Conservation (phyloP, 1,140 invertebrate species). For the Drosophila truncata region DNA sequence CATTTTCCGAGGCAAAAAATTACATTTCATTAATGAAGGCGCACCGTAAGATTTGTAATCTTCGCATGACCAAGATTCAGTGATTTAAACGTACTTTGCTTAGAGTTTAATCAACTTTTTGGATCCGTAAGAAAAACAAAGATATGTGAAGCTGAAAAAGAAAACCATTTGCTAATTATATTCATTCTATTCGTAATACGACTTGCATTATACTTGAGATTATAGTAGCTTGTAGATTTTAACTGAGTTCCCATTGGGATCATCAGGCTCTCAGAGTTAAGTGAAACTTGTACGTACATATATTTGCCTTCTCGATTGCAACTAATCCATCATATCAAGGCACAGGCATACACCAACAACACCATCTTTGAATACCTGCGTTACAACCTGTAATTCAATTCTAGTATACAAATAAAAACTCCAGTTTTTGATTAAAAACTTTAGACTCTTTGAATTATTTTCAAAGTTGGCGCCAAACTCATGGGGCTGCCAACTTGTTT, state of each 20-base stretch:
- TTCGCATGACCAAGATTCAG: slow-evolving; percentile 14
- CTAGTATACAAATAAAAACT: slow-evolving; percentile 49
- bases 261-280: slow-evolving; percentile 21
- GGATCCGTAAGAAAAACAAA: neutral
- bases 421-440: slow-evolving; percentile 50
- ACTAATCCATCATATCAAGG: slow-evolving; percentile 57
- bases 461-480: slow-evolving; percentile 13
- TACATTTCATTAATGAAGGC: too few relatives aligned
- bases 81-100: slow-evolving; percentile 17
- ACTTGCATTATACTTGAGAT: slow-evolving; percentile 50
- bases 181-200: slow-evolving; percentile 42
- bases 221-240: slow-evolving; percentile 57
- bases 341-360: slow-evolving; percentile 40
- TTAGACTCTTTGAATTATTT: neutral
- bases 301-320: slow-evolving; percentile 56
- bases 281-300: slow-evolving; percentile 25
- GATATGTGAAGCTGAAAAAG: slow-evolving; percentile 9
- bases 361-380: slow-evolving; percentile 63
- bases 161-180: slow-evolving; percentile 49
- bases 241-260: slow-evolving; percentile 24
- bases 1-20: slow-evolving; percentile 3
- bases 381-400: slow-evolving; percentile 68
- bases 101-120: slow-evolving; percentile 11
- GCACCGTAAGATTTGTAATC: slow-evolving; percentile 10
- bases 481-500: slow-evolving; percentile 4